Evolutionary conservation across 2,888 invertebrate genomes (phyloP).

Genomic region (Heliconius sara): DNA sequence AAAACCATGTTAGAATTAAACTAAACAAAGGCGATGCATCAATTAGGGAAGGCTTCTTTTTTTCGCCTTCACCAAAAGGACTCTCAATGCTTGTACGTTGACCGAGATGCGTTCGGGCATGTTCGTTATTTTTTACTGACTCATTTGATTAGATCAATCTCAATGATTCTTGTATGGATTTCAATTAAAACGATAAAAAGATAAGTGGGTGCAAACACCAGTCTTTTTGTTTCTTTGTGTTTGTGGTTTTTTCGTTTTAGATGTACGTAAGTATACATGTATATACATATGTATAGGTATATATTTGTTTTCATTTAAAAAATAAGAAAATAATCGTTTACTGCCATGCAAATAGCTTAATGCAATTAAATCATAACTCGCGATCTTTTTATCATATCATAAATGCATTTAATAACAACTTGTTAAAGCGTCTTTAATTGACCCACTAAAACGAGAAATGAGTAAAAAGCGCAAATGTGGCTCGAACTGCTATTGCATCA

Average conservation of each 20-base stretch:
- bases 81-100: slow-evolving; percentile 78
- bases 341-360: slow-evolving; percentile 17
- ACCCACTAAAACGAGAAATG: slow-evolving; percentile 40
- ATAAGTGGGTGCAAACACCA: slow-evolving; percentile 72
- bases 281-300: slow-evolving; percentile 14
- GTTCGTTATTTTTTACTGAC: slow-evolving; percentile 78
- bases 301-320: background rate
- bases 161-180: slow-evolving; percentile 79
- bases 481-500: slow-evolving; percentile 51
- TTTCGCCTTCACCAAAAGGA: slow-evolving; percentile 70
- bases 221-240: slow-evolving; percentile 52
- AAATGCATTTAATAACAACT: slow-evolving; percentile 47
- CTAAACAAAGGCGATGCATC: slow-evolving; percentile 85
- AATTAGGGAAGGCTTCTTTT: slow-evolving; percentile 78
- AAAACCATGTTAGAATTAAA: slow-evolving; percentile 85
- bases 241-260: slow-evolving; percentile 9
- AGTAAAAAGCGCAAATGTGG: slow-evolving; percentile 41
- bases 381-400: slow-evolving; percentile 37
- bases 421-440: slow-evolving; percentile 47
- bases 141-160: slow-evolving; percentile 82
- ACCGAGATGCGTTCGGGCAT: slow-evolving; percentile 70
- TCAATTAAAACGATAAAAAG: slow-evolving; percentile 77
- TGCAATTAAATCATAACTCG: slow-evolving; percentile 22
- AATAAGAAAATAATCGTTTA: slow-evolving; percentile 3
- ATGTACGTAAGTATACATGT: slow-evolving; percentile 21